Evolutionary conservation across 1,140 invertebrate genomes (phyloP).

Genomic region (Amyelois transitella): DNA sequence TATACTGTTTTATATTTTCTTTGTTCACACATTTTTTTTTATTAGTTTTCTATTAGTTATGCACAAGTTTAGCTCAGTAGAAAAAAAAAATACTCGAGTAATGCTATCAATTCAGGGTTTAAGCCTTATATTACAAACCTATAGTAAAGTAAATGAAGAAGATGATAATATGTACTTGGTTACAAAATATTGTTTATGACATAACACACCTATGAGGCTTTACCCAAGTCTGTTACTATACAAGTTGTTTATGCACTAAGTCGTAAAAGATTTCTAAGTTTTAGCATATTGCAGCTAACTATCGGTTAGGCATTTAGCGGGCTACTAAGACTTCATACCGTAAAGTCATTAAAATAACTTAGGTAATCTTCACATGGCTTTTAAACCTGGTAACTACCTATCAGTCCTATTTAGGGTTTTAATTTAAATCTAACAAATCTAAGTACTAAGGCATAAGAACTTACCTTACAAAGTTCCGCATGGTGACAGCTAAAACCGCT

Average conservation of each 20-base stretch:
- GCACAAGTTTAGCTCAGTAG: too few relatives aligned
- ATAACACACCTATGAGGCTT: background rate
- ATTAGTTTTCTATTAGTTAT: too few relatives aligned
- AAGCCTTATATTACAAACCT: too few relatives aligned
- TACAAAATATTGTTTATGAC: background rate
- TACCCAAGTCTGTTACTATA: background rate
- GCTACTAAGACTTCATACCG: background rate
- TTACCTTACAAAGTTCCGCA: conserved; percentile 61
- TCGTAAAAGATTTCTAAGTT: background rate
- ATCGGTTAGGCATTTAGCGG: background rate
- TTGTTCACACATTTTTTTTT: too few relatives aligned
- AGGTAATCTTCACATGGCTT: background rate
- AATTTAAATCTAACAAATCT: conserved; percentile 10
- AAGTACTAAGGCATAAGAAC: conserved; percentile 14
- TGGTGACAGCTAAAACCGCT: conserved; percentile 32
- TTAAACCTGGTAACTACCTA: conserved; percentile 11
- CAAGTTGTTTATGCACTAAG: background rate
- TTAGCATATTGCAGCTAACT: background rate
- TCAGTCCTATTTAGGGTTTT: too few relatives aligned
- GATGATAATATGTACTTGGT: too few relatives aligned
- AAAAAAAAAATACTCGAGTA: too few relatives aligned
- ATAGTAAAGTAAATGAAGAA: too few relatives aligned
- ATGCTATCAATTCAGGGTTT: too few relatives aligned
- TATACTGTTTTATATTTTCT: too few relatives aligned
- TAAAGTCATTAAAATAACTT: background rate